Evolutionary conservation across 2,888 invertebrate species (phyloP).

Genomic region (Xanthia togata): DNA sequence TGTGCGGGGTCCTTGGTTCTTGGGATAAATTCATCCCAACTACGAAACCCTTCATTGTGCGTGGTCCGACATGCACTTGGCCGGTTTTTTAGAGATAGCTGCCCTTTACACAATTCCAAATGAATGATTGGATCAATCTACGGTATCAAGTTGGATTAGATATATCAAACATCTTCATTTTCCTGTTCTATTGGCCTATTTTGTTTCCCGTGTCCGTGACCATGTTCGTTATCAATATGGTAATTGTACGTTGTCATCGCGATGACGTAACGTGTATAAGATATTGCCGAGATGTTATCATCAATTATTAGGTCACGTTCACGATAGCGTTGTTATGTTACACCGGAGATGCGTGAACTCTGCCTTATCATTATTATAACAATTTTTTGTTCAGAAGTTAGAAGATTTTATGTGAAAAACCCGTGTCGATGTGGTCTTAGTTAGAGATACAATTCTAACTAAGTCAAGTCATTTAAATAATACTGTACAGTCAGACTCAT

Average conservation of each 20-base stretch:
- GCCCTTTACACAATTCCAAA: too few species aligned
- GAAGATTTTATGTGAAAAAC: slow-evolving; percentile 24
- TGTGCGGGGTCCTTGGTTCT: too few species aligned
- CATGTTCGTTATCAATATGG: background rate
- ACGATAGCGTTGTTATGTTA: slow-evolving; percentile 53
- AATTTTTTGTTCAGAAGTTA: slow-evolving; percentile 29
- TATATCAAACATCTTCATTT: background rate
- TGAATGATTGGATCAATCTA: background rate
- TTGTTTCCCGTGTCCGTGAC: background rate
- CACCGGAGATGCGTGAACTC: slow-evolving; percentile 49
- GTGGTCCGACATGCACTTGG: too few species aligned
- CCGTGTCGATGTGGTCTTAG: slow-evolving; percentile 23
- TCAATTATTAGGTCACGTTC: slow-evolving; percentile 49
- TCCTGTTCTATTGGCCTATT: background rate
- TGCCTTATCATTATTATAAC: slow-evolving; percentile 55
- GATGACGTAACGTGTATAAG: slow-evolving; percentile 44
- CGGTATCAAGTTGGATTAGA: background rate
- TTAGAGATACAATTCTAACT: too few species aligned
- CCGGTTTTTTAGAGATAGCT: too few species aligned
- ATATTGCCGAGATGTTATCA: slow-evolving; percentile 45
- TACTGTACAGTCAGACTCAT: too few species aligned
- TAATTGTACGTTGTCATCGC: slow-evolving; percentile 31
- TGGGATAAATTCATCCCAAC: too few species aligned
- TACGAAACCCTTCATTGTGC: too few species aligned
- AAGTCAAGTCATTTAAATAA: too few species aligned